Evolutionary conservation across 2,797 vertebrate genomes (phyloP), one percentile per base, ranked within the genome.

Genomic region (Phaenicophaeus curvirostris): DNA sequence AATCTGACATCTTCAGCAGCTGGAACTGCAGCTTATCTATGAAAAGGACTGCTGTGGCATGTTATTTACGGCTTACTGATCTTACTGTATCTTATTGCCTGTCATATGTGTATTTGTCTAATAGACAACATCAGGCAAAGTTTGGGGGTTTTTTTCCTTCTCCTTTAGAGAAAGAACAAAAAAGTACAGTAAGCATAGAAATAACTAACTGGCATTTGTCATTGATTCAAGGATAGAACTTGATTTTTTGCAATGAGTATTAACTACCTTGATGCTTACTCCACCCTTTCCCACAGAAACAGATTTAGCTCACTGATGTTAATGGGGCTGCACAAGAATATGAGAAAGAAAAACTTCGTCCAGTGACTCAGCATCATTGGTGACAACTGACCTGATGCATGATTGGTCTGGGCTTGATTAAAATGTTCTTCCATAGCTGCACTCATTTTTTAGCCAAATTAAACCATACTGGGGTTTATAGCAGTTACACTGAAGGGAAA

Each of bases 21-120:
- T 96, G 62, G 71, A 95, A 80, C 83, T 82, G 65, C 59, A 67
- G 53, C 20, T 95, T 95, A 93, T 91, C 95, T 94, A n/a, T 73
- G 77, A 93, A 77, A 91, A 90, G 31, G 77, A 76, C 63, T 91
- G 59, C 77, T 48, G 24, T 86, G 85, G 53, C 74, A 77, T 84
- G 46, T 93, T 95, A 88, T 79, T 90, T 94, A 83, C 79, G 91
- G 51, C 82, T 84, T 87, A 71, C 91, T 81, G 59, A 88, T 96
- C 85, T 89, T 68, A 84, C 54, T 93, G 73, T 67, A 51, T 91
- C 46, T 87, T 91, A 53, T 15, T 87, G 62, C 93, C 75, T 91
- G 73, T 84, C 69, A 39, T 86, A 75, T 59, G 74, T 50, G 23
- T 84, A 46, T 84, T 80, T 89, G 69, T 92, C 89, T 89, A 93